Evolutionary conservation across 2,113 vertebrate species (phyloP).

Genomic region (Elgaria multicarinata): DNA sequence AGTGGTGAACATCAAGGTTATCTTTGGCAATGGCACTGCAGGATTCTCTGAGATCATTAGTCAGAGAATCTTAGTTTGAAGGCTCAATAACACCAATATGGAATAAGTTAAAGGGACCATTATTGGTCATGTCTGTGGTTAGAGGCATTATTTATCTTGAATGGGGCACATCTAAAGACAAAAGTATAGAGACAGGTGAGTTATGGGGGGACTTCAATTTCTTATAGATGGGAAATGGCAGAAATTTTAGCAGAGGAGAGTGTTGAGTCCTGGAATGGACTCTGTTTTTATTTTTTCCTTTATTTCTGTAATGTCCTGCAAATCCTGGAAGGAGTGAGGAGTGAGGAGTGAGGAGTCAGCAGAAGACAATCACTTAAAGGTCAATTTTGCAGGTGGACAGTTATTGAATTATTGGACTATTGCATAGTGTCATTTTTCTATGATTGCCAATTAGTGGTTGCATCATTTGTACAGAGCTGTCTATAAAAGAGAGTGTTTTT

Average conservation of each 20-base stretch:
- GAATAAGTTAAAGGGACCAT: neutral
- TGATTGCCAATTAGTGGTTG: too few species aligned
- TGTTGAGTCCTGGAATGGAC: too few species aligned
- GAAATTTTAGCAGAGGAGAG: neutral
- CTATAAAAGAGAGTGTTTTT: too few species aligned
- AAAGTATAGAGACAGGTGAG: neutral
- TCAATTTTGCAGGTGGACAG: too few species aligned
- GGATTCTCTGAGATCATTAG: neutral
- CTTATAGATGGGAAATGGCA: neutral
- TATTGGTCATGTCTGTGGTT: neutral
- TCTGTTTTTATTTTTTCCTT: too few species aligned
- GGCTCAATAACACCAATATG: neutral
- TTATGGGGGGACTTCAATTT: neutral
- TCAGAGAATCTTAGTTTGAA: neutral
- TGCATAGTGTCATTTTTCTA: too few species aligned
- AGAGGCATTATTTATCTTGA: neutral
- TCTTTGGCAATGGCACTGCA: neutral
- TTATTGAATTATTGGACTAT: too few species aligned
- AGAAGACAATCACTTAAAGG: too few species aligned
- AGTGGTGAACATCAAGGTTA: neutral
- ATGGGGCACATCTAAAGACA: neutral
- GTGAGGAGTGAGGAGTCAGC: too few species aligned
- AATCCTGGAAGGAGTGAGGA: too few species aligned
- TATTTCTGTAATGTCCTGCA: too few species aligned
- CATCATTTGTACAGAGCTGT: too few species aligned